Evolutionary conservation across 1,140 invertebrate genomes (phyloP).

Genomic region (Drosophila novamexicana): DNA sequence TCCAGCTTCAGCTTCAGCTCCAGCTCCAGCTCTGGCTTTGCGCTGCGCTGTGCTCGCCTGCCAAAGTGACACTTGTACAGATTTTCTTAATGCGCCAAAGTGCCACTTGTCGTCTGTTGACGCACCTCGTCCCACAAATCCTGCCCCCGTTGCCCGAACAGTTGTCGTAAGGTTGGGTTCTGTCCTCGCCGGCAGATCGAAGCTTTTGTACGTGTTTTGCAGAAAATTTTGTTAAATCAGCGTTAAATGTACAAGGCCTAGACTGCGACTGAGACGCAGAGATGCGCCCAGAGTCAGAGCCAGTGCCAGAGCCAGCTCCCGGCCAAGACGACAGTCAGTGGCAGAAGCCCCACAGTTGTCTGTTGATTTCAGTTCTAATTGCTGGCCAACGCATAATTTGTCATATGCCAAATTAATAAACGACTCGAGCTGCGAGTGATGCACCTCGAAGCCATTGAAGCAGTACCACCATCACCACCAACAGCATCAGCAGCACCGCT

Average conservation of each 20-base stretch:
- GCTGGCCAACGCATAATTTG: constrained; percentile 79
- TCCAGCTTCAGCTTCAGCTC: neutral
- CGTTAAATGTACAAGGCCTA: constrained; percentile 47
- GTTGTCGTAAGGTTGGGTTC: neutral
- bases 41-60: constrained; percentile 37
- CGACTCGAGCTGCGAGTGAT: constrained; percentile 34
- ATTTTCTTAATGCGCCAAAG: constrained; percentile 83
- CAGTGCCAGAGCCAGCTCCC: neutral
- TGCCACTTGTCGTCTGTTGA: constrained; percentile 82
- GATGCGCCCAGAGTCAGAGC: constrained; percentile 1
- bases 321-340: constrained; percentile 19
- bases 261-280: constrained; percentile 6
- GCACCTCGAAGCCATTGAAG: constrained; percentile 28
- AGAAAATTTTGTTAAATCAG: constrained; percentile 78
- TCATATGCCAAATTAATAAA: constrained; percentile 82
- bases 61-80: constrained; percentile 83
- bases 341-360: constrained; percentile 52
- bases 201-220: constrained; percentile 72
- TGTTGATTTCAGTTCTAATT: constrained; percentile 70
- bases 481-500: neutral
- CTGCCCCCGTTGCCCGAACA: neutral
- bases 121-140: constrained; percentile 44
- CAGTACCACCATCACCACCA: neutral
- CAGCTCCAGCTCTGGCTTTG: constrained; percentile 19
- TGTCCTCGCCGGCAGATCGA: constrained; percentile 49